Evolutionary conservation across 2,888 invertebrate genomes (phyloP), one percentile per base, ranked within the genome.

Genomic region (Drosophila longiperda): DNA sequence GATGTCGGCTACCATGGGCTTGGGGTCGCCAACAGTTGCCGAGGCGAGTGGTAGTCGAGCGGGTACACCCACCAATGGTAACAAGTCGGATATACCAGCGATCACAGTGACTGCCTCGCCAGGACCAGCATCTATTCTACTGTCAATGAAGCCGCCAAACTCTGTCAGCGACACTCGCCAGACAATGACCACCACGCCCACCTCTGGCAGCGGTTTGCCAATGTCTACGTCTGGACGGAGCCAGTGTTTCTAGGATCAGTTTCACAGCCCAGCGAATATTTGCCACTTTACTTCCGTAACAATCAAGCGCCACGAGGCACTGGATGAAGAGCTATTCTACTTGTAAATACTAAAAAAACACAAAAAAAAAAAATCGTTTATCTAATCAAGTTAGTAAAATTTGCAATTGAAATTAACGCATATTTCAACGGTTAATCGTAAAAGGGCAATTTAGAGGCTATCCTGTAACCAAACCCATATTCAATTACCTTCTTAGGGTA

Each of bases 241-340:
- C 72, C 92, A 92, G 80, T 92, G 92, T 87, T 92, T 92, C 91
- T 92, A 92, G 92, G 90, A 90, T 79, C 73, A 64, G 66, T 52
- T 59, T 40, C 48, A 48, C 42, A 26, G 33, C 26, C 33, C 55
- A 45, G 33, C 40, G 34, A 52, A 38, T 49, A 11, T 53, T 20
- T 34, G 17, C 42, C 54, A 65, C 36, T 63, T 50, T 60, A 36
- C 17, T 40, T 23, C 57, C 42, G 49, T 66, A 62, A 38, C 64
- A 23, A 63, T 34, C 53, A 17, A 33, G 34, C 34, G 55, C 55
- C 64, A 71, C 59, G 57, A 52, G 29, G 48, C 58, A 29, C 49
- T 55, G 59, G 59, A 67, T 53, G 54, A 79, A 58, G 89, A 91
- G 67, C 89, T 92, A 62, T 91, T 91, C 72, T 92, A 90, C 79